phyloP scores from a whole-genome alignment of 1,140 invertebrate genomes.

The Panagrolaimus sp. region DNA sequence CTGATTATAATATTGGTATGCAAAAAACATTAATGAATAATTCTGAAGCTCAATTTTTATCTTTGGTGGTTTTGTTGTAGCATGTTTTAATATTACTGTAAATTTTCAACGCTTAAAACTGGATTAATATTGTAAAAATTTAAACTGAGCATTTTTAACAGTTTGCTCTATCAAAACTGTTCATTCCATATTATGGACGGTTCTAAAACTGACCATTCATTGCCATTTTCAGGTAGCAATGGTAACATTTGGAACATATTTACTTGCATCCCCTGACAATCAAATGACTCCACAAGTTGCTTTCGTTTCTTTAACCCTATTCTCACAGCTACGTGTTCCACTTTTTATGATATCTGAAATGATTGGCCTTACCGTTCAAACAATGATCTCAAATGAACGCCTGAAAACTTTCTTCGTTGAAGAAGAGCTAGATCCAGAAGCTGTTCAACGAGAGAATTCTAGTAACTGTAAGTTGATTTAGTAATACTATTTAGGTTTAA shows the following conservation, averaged over 20 bases:
- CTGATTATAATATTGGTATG: too few relatives aligned
- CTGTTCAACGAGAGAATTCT: constrained; percentile 27
- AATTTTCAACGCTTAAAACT: too few relatives aligned
- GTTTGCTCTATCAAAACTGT: too few relatives aligned
- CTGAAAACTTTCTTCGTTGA: constrained; percentile 48
- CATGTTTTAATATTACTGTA: too few relatives aligned
- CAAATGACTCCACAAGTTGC: constrained; percentile 62
- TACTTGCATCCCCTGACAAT: constrained; percentile 58
- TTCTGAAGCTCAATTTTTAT: too few relatives aligned
- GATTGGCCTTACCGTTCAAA: constrained; percentile 61
- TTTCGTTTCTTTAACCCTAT: constrained; percentile 91
- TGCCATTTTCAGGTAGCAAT: constrained; percentile 43
- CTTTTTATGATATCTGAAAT: constrained; percentile 64
- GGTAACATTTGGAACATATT: constrained; percentile 58
- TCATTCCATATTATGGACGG: too few relatives aligned
- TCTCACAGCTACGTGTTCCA: constrained; percentile 93
- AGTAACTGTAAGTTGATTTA: constrained; percentile 28
- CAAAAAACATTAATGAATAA: too few relatives aligned
- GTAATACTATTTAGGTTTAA: too few relatives aligned
- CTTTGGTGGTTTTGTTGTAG: too few relatives aligned
- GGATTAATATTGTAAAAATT: too few relatives aligned
- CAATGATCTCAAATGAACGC: constrained; percentile 45
- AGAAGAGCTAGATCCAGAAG: constrained; percentile 45
- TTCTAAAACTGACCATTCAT: too few relatives aligned
- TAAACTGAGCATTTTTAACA: too few relatives aligned